Evolutionary conservation across 2,888 invertebrate genomes (phyloP), one percentile per base, ranked within the genome.

Genomic region (Apodemia mormo): DNA sequence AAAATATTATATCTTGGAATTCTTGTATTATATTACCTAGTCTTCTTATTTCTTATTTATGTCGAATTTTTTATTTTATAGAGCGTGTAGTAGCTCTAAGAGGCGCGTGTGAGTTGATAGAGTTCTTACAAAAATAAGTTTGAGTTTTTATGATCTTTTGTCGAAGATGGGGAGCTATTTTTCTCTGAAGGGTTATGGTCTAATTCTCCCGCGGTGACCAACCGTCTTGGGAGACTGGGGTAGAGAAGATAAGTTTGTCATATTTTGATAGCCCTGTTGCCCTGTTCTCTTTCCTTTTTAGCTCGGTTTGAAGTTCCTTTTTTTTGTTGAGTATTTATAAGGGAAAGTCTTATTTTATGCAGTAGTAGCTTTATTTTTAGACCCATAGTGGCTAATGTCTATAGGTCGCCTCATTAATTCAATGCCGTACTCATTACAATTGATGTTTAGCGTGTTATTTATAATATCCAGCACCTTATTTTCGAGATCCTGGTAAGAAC

Each of bases 81-180:
- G 40, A 7, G 40, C 40, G 1, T 5, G 5, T 1, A 40, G 40
- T 5, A 40, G 7, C 40, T 40, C 40, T 40, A 40, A 7, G 7
- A 45, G 45, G 45, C 9, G 45, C 9, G 45, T 9, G 10, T 45
- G 45, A 45, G 45, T 9, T 9, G 45, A 45, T 45, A 45, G 72
- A 68, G 66, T 66, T 69, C 66, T 69, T 69, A 68, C 64, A 9
- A 45, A 2, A 2, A 45, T 45, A 45, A 45, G 8, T 2, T 45
- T 45, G 10, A 10, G 10, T 9, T 45, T 9, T 45, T 45, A 40
- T 40, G 4, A 6, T 40, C 40, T 7, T 40, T 40, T 40, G 40
- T 6, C 7, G 40, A 40, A 40, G 40, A 40, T 40, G 40, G 7
- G 7, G 40, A 40, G 40, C 1, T 40, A 40, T 1, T 45, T 45